phyloP scores from a whole-genome alignment of 2,888 invertebrate genomes.

The Eristalis tenax region DNA sequence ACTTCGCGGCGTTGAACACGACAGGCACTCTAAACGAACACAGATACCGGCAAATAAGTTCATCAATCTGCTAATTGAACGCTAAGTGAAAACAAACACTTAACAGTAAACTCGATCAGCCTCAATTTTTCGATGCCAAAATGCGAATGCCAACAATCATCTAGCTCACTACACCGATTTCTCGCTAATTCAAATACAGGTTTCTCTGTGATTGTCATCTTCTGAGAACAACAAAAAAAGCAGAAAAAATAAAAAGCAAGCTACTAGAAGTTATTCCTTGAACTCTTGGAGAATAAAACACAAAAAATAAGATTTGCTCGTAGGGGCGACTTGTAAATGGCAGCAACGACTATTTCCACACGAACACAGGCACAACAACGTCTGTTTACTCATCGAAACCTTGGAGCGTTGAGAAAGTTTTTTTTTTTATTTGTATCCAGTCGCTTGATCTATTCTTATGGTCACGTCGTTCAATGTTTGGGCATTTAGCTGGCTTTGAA shows the following conservation, averaged over 20 bases:
- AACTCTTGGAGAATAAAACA: not conserved
- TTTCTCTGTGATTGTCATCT: not conserved
- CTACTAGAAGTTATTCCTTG: not conserved
- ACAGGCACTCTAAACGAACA: not conserved
- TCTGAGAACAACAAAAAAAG: not conserved
- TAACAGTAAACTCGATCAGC: slow-evolving; percentile 37
- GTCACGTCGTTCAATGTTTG: slow-evolving; percentile 32
- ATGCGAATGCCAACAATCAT: slow-evolving; percentile 13
- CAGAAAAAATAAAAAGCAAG: not conserved
- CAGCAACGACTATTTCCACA: not conserved
- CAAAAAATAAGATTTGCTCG: too few species aligned
- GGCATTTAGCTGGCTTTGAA: slow-evolving; percentile 19
- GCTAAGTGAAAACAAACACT: slow-evolving; percentile 6
- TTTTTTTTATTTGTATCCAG: not conserved
- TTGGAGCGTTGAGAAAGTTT: not conserved
- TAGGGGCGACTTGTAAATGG: not conserved
- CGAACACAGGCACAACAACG: not conserved
- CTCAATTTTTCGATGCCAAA: slow-evolving; percentile 32
- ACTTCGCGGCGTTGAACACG: not conserved
- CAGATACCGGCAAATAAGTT: not conserved
- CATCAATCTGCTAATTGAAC: slow-evolving; percentile 1
- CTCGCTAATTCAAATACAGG: slow-evolving; percentile 15
- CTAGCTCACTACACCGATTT: slow-evolving; percentile 42
- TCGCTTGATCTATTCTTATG: slow-evolving; percentile 8
- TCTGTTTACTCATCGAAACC: not conserved